These are phyloP conservation scores for Cladopsammia gracilis DNA, from an alignment of 64 coral and sea anemone species.

Conservation along the genomic window DNA sequence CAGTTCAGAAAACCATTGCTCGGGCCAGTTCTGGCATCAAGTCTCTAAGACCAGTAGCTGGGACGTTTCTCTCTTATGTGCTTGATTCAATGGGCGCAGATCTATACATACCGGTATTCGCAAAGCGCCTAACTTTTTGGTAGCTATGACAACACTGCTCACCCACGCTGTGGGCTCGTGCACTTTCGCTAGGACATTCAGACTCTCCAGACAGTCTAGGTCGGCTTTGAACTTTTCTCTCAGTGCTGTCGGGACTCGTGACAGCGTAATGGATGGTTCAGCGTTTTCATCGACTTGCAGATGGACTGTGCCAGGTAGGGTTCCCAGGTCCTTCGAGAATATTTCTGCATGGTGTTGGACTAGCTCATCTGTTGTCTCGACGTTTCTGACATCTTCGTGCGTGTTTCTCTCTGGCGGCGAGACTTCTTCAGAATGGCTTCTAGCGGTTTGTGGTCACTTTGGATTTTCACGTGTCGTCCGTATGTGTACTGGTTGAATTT, in stretches of 20 bases:
- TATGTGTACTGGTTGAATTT: too few species aligned
- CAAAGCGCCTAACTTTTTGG: slow-evolving; percentile 1
- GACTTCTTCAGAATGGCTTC: too few species aligned
- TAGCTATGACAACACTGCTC: slow-evolving; percentile 10
- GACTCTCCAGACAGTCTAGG: slow-evolving; percentile 25
- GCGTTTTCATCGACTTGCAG: slow-evolving; percentile 5
- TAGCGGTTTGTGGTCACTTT: too few species aligned
- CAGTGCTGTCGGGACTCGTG: slow-evolving; percentile 28
- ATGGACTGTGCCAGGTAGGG: slow-evolving; percentile 44
- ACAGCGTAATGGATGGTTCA: too few species aligned
- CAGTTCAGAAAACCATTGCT: slow-evolving; percentile 45
- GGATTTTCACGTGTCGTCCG: too few species aligned
- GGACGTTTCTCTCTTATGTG: not conserved
- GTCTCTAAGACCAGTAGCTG: slow-evolving; percentile 60
- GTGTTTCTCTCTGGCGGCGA: not conserved
- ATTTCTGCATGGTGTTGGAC: too few species aligned
- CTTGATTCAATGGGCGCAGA: not conserved
- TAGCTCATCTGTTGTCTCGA: not conserved
- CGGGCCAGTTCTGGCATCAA: slow-evolving; percentile 29
- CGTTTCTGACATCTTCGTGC: not conserved
- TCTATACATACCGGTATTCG: not conserved
- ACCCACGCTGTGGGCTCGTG: not conserved
- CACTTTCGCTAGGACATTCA: not conserved
- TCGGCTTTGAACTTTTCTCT: slow-evolving; percentile 45
- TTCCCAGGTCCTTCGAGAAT: slow-evolving; percentile 20